Percentiles rank a stretch among this genome's conserved stretches.
These are phyloP conservation scores for Sebastolobus alascanus DNA, from an alignment of 2,797 vertebrate species.

Conservation along the genomic window DNA sequence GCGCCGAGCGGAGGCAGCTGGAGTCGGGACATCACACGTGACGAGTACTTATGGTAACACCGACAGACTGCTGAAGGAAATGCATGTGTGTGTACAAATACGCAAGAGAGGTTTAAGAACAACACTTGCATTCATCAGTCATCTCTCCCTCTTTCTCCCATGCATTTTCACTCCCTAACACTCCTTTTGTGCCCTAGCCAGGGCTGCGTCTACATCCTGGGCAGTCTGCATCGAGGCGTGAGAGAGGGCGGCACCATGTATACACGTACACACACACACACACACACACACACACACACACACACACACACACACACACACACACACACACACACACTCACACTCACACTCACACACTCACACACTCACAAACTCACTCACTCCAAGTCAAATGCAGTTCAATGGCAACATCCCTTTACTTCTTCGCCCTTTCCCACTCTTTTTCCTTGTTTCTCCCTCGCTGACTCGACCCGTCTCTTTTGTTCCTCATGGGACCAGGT, in stretches of 20 bases:
- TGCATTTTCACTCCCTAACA: constrained; percentile 18
- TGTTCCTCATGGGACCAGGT: constrained; percentile 66
- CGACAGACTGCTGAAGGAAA: constrained; percentile 12
- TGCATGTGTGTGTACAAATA: background rate
- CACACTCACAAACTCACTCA: too few species aligned
- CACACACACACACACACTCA: too few species aligned
- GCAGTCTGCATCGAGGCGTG: constrained; percentile 36
- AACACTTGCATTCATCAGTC: constrained; percentile 43
- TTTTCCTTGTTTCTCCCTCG: constrained; percentile 6
- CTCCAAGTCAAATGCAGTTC: constrained; percentile 36
- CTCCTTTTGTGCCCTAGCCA: background rate
- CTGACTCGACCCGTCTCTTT: constrained; percentile 44
- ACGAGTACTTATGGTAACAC: background rate
- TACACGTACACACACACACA: constrained; percentile 1
- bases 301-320: constrained; percentile 16
- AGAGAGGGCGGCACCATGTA: constrained; percentile 51
- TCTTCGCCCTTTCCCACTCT: constrained; percentile 46
- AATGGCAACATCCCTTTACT: constrained; percentile 24
- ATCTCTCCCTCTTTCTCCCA: constrained; percentile 1
- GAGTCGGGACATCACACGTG: constrained; percentile 7
- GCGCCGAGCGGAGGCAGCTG: constrained; percentile 29
- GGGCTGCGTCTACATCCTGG: constrained; percentile 37
- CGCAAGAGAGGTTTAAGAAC: constrained; percentile 23
- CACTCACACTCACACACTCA: background rate
- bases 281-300: constrained; percentile 13